These are phyloP conservation scores for Allophyes oxyacanthae DNA, from an alignment of 2,888 invertebrate genomes.

Conservation along the genomic window DNA sequence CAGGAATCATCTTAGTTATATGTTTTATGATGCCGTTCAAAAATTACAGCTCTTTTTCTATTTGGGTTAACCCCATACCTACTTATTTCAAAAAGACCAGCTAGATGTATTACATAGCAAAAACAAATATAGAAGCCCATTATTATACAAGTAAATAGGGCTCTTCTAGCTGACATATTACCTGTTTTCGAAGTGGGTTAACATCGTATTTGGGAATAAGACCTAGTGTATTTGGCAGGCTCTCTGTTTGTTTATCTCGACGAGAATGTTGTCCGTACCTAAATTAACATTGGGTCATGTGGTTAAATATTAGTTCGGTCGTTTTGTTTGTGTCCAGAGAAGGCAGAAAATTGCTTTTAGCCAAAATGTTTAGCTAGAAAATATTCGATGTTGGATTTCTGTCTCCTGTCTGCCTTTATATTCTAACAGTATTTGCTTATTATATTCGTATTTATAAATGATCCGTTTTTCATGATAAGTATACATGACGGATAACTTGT, in stretches of 20 bases:
- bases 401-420: constrained; percentile 18
- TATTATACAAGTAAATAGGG: constrained; percentile 15
- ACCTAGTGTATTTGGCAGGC: constrained; percentile 42
- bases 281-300: constrained; percentile 51
- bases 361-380: constrained; percentile 5
- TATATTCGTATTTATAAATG: too few species aligned
- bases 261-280: constrained; percentile 22
- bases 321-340: constrained; percentile 23
- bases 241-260: constrained; percentile 42
- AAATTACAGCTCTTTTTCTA: too few species aligned
- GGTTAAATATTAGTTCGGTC: constrained; percentile 40
- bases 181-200: constrained; percentile 39
- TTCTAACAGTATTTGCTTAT: too few species aligned
- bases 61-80: too few species aligned
- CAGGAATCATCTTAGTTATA: too few species aligned
- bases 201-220: constrained; percentile 31
- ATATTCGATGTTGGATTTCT: constrained; percentile 16
- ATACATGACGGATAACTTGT: too few species aligned
- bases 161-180: constrained; percentile 38
- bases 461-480: too few species aligned
- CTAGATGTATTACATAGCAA: too few species aligned
- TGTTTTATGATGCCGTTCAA: too few species aligned
- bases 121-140: constrained; percentile 15
- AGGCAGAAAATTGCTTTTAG: constrained; percentile 24
- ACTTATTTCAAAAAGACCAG: too few species aligned